Percentiles rank a stretch among this genome's conserved stretches.
Evolutionary conservation across 1,140 invertebrate genomes (phyloP).

Genomic region (Centruroides vittatus): DNA sequence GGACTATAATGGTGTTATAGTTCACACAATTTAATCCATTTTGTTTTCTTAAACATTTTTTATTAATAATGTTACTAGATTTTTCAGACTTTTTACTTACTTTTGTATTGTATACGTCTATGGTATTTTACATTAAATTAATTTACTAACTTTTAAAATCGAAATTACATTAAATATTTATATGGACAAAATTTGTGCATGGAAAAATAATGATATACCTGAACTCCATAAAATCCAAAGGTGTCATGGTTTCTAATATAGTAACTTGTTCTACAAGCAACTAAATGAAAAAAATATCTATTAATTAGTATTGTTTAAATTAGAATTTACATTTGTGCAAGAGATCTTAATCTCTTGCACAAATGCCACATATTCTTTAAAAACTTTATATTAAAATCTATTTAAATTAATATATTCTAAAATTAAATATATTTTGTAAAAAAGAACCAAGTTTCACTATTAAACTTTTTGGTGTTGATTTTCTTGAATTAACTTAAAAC

Average conservation of each 20-base stretch:
- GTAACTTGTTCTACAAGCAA: slow-evolving; percentile 90
- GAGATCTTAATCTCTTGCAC: background rate
- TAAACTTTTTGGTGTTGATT: background rate
- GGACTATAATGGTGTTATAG: too few species aligned
- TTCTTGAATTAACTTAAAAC: background rate
- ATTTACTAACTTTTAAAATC: too few species aligned
- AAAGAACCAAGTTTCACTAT: background rate
- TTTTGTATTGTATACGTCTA: background rate
- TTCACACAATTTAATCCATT: too few species aligned
- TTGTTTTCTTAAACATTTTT: too few species aligned
- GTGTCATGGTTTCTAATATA: slow-evolving; percentile 96
- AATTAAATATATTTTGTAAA: background rate
- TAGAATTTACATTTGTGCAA: background rate
- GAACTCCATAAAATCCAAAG: slow-evolving; percentile 94
- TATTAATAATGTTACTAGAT: too few species aligned
- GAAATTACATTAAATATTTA: too few species aligned
- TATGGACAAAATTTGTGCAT: too few species aligned
- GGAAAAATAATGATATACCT: slow-evolving; percentile 28
- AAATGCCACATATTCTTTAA: background rate
- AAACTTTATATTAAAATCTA: background rate
- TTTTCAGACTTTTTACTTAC: too few species aligned
- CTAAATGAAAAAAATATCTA: slow-evolving; percentile 35
- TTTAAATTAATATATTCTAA: background rate
- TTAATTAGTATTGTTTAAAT: background rate
- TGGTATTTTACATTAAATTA: background rate